Evolutionary conservation across 2,113 vertebrate genomes (phyloP), one percentile per base, ranked within the genome.

Genomic region (Coptodon bakossiorum): DNA sequence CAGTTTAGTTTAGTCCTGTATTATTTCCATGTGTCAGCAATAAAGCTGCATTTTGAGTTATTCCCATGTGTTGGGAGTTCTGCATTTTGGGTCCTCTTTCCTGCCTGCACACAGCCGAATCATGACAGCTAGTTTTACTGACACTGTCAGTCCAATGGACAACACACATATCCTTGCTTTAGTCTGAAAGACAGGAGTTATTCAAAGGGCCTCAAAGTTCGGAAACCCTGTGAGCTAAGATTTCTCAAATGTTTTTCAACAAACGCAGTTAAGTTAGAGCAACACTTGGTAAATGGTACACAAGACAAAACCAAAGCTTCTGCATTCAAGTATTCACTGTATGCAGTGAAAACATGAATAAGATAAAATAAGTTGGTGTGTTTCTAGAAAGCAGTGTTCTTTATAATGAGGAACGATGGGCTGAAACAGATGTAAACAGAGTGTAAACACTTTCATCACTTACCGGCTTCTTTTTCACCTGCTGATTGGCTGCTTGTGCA

Each of bases 391-490:
- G 43, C 9, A 19, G 5, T 76, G 43, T 48, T 76, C 40, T 48
- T 29, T 76, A 48, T 76, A 29, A 76, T 45, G 14, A 73, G 40
- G 40, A 45, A 29, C 40, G 6, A 73, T 45, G 38, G 40, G 1
- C 9, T 48, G 14, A 73, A 2, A 73, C 8, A 10, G 68, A 45
- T 31, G 9, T 29, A 19, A 29, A 76, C 6, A 76, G 1, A 76
- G 9, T 29, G 45, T 45, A 27, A 76, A 48, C 19, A 48, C 22
- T 17, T 31, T 31, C 43, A 1, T 78, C 83, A 98, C 98, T 98
- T 97, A 99, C 99, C 96, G 97, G 98, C 96, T 98, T 99, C 97
- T 99, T 99, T 97, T 99, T 99, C 96, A 98, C 98, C 94, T 99
- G 99, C 92, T 96, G 95, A 81, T 93, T 94, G 81, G 95, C 95